These are phyloP conservation scores for Eubucco bourcierii DNA, from an alignment of 2,113 vertebrate species.

Conservation along the genomic window DNA sequence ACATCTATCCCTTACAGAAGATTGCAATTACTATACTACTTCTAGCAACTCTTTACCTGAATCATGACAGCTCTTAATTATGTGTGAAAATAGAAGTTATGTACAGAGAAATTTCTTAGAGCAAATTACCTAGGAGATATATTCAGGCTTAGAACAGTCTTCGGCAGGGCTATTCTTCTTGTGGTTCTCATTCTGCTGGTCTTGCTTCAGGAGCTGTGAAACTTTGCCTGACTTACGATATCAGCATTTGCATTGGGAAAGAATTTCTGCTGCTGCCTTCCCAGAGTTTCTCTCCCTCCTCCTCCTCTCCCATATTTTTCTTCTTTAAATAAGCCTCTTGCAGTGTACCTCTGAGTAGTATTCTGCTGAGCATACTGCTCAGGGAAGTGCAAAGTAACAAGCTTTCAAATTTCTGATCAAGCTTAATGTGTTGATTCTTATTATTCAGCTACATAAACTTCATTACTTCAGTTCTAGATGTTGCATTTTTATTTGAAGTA, in stretches of 20 bases:
- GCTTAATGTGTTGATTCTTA: background rate
- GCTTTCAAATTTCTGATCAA: background rate
- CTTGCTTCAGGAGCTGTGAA: constrained; percentile 1
- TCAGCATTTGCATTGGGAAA: background rate
- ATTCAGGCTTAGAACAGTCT: background rate
- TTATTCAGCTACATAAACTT: background rate
- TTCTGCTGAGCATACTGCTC: background rate
- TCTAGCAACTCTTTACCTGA: constrained; percentile 16
- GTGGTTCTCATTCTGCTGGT: background rate
- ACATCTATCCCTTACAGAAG: background rate
- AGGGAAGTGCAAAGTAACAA: background rate
- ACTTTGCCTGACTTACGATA: background rate
- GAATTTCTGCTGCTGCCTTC: background rate
- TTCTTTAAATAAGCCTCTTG: background rate
- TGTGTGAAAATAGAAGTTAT: constrained; percentile 17
- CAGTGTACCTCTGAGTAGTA: background rate
- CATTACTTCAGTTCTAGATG: background rate
- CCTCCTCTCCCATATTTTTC: accelerated
- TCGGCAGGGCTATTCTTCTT: background rate
- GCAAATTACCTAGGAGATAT: background rate
- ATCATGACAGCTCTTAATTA: constrained; percentile 54
- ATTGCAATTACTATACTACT: constrained; percentile 34
- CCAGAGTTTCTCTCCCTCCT: accelerated
- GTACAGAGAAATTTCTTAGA: background rate
- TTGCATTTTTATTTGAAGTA: background rate